Evolutionary conservation across 2,797 vertebrate genomes (phyloP), one percentile per base, ranked within the genome.

Genomic region (Gallirallus australis): DNA sequence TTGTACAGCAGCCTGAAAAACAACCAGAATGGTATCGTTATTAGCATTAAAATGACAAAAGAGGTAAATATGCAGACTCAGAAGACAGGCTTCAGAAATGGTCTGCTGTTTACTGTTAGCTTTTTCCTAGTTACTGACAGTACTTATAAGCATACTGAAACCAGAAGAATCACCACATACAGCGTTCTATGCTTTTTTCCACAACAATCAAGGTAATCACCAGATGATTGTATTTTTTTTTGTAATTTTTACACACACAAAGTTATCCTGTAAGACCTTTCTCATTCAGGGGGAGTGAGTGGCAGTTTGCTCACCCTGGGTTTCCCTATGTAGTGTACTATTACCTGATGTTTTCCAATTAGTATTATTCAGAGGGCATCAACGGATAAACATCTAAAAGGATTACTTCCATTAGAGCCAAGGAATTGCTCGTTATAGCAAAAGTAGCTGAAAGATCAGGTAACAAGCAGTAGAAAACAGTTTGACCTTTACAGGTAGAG

Each of bases 1-100:
- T 99, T 99, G 97, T 99, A 99, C 0, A 99, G 98, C 77, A 99
- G 97, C 96, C 99, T 99, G 97, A 82, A 95, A 70, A 73, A 95
- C 4, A 95, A 93, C 48, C 3, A 82, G 59, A 89, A 89, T 37
- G 42, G 73, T 72, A 61, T 47, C 31, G 69, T 93, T 40, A 68
- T 72, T 93, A 60, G 8, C 24, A 83, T 9, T 76, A 72, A 88
- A 81, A 76, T 60, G 48, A 39, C 19, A 63, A 72, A 64, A 82
- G 5, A 50, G 10, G 15, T 81, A 64, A 84, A 82, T 18, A 48
- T 7, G 10, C 31, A 85, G 50, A 81, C 20, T 65, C 24, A 47
- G 14, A 48, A 11, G 31, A 54, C 27, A 81, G 9, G 31, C 73
- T 93, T 79, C 73, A 79, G 76, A 75, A 95, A 86, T 21, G 15